Conservation (phyloP, 2,113 vertebrate genomes). For the Oxygymnocypris stewartii region DNA sequence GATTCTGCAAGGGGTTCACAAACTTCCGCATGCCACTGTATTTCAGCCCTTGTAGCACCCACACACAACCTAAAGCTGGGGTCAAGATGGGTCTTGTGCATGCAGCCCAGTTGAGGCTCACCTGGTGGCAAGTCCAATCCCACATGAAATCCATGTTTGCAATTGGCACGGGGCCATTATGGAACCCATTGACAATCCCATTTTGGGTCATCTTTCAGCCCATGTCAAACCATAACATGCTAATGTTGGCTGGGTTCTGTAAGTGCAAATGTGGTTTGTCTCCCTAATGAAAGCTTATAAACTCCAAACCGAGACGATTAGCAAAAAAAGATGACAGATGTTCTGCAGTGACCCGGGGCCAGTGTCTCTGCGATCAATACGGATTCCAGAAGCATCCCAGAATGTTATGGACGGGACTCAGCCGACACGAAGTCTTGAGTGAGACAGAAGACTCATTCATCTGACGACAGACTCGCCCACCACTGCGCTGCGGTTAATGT, state of each 20-base stretch:
- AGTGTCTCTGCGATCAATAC: background rate
- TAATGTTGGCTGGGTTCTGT: background rate
- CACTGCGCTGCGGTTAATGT: background rate
- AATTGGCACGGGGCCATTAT: background rate
- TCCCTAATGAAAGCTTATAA: background rate
- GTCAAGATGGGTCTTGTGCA: background rate
- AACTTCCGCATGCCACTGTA: too few relatives aligned
- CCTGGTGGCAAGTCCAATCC: background rate
- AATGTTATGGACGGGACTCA: background rate
- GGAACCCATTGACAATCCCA: background rate
- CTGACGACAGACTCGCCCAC: background rate
- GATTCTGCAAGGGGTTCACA: too few relatives aligned
- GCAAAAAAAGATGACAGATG: background rate
- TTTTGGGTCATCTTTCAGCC: too few relatives aligned
- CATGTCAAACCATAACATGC: too few relatives aligned
- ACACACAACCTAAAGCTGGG: background rate
- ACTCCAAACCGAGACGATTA: background rate
- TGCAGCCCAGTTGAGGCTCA: background rate
- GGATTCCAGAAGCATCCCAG: background rate
- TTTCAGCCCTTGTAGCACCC: background rate
- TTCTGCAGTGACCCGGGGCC: background rate
- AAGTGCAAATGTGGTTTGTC: background rate
- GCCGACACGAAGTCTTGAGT: background rate
- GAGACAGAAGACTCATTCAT: conserved; percentile 4
- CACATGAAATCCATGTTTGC: background rate